phyloP scores from a whole-genome alignment of 2,888 invertebrate genomes.

The Archips crataeganus region DNA sequence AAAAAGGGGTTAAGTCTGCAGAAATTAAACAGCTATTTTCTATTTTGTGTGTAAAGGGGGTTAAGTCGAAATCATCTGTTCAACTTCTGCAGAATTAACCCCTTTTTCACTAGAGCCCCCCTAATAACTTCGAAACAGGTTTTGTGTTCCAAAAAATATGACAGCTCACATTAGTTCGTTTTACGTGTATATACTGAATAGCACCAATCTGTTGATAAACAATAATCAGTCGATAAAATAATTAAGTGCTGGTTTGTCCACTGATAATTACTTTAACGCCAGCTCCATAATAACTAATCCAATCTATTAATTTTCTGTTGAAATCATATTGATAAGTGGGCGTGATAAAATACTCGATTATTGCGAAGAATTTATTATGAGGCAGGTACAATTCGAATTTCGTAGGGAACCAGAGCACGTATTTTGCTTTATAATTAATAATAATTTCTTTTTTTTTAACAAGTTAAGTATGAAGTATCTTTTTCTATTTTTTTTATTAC shows the following conservation, averaged over 20 bases:
- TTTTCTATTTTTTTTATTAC: no score
- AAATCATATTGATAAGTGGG: slow-evolving; percentile 9
- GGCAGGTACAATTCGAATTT: slow-evolving; percentile 4
- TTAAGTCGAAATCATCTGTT: no score
- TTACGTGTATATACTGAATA: neutral
- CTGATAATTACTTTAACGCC: neutral
- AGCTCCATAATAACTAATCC: neutral
- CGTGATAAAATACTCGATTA: slow-evolving; percentile 1
- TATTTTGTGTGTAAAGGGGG: no score
- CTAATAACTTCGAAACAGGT: neutral
- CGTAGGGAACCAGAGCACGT: slow-evolving; percentile 10
- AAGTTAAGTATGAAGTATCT: no score
- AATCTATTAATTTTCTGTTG: neutral
- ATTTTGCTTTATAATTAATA: no score
- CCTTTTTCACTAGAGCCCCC: no score
- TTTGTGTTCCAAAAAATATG: neutral
- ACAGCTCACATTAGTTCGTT: neutral
- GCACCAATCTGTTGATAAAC: slow-evolving; percentile 15
- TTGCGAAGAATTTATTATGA: neutral
- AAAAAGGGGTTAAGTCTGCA: no score
- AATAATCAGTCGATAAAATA: slow-evolving; percentile 8
- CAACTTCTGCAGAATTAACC: no score
- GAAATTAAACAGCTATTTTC: no score
- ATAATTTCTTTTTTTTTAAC: no score
- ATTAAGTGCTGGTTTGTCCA: slow-evolving; percentile 3